Evolutionary conservation across 2,113 vertebrate species (phyloP).

Genomic region (Pituophis catenifer): DNA sequence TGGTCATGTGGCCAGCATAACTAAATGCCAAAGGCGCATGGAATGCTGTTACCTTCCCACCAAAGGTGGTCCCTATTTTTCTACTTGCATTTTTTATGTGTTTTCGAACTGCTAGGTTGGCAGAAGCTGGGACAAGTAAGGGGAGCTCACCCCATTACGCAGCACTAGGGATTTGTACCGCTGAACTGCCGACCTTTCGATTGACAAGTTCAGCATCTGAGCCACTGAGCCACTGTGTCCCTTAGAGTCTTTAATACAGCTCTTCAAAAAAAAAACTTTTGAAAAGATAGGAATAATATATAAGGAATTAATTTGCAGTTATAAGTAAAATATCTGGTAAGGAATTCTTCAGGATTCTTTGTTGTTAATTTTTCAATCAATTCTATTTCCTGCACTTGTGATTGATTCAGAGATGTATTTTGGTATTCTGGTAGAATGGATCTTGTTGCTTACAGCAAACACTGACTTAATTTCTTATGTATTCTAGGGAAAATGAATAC

Average conservation of each 20-base stretch:
- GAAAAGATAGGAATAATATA: not conserved
- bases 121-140: too few species aligned
- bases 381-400: not conserved
- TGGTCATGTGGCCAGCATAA: too few species aligned
- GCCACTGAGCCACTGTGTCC: too few species aligned
- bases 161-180: too few species aligned
- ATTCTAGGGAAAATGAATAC: not conserved
- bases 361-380: not conserved
- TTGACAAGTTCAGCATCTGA: too few species aligned
- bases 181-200: too few species aligned
- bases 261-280: not conserved
- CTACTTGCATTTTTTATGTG: too few species aligned
- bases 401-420: not conserved
- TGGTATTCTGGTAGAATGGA: not conserved
- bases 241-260: not conserved
- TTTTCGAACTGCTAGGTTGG: too few species aligned
- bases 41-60: too few species aligned
- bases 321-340: not conserved
- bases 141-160: too few species aligned
- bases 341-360: not conserved
- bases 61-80: too few species aligned
- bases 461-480: not conserved
- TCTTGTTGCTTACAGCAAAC: not conserved
- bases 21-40: too few species aligned
- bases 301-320: not conserved